Conservation (phyloP, 2,113 vertebrate genomes). For the Sapajus apella region DNA sequence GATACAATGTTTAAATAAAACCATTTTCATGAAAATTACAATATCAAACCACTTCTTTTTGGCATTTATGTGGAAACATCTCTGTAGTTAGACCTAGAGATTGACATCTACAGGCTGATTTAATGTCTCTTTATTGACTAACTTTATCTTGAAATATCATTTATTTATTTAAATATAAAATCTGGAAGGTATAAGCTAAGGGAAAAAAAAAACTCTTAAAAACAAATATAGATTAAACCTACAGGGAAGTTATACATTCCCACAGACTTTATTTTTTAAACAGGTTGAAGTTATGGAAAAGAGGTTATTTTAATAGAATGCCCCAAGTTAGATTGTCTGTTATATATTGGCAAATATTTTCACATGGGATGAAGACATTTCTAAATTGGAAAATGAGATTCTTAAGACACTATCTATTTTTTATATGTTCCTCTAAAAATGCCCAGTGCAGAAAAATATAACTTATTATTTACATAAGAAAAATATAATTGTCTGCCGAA, state of each 20-base stretch:
- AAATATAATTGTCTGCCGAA: background rate
- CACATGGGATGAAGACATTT: background rate
- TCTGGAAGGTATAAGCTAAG: background rate
- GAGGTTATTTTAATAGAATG: background rate
- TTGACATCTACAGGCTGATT: background rate
- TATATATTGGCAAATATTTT: conserved; percentile 29
- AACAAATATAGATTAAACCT: background rate
- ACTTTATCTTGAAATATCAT: background rate
- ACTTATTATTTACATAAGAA: background rate
- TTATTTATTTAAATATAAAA: conserved; percentile 8
- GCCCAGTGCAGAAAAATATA: background rate
- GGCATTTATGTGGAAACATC: background rate
- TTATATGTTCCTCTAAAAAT: background rate
- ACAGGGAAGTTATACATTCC: background rate
- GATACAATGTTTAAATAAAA: background rate
- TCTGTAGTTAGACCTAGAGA: background rate
- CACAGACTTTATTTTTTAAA: background rate
- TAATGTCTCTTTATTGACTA: background rate
- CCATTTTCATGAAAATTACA: background rate
- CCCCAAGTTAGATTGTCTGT: background rate
- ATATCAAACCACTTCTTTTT: background rate
- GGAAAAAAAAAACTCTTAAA: background rate
- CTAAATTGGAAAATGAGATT: conserved; percentile 35
- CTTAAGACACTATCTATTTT: background rate
- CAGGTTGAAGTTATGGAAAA: background rate